Evolutionary conservation across 2,888 invertebrate genomes (phyloP).

Genomic region (Drosophila flavopinicola): DNA sequence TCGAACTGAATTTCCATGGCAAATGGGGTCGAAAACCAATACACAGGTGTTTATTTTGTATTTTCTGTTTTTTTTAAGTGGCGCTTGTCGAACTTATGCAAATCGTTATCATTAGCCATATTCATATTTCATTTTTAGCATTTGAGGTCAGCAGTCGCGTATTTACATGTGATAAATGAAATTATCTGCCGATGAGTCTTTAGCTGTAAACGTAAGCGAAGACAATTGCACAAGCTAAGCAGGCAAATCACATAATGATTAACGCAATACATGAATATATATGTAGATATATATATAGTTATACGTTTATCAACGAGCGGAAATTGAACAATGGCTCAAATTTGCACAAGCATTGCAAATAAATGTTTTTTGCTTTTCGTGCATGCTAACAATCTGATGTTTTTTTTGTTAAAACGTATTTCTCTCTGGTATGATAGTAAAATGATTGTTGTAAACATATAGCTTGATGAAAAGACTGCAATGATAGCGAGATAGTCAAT

Average conservation of each 20-base stretch:
- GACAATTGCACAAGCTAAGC: slow-evolving; percentile 16
- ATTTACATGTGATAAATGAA: slow-evolving; percentile 19
- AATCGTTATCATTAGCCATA: slow-evolving; percentile 50
- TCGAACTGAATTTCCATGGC: slow-evolving; percentile 27
- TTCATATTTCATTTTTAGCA: slow-evolving; percentile 27
- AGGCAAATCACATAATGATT: slow-evolving; percentile 7
- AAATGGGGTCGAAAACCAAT: slow-evolving; percentile 51
- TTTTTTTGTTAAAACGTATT: background rate
- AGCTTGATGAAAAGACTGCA: too few species aligned
- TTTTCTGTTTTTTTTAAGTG: slow-evolving; percentile 22
- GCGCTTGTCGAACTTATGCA: slow-evolving; percentile 48
- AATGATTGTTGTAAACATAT: too few species aligned
- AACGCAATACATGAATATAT: background rate
- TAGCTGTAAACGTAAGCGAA: background rate
- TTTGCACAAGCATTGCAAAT: slow-evolving; percentile 37
- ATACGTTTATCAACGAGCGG: slow-evolving; percentile 46
- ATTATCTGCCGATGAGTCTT: slow-evolving; percentile 21
- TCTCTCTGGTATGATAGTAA: background rate
- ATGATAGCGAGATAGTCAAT: too few species aligned
- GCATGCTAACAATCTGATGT: slow-evolving; percentile 6
- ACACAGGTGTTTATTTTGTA: too few species aligned
- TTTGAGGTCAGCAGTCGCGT: slow-evolving; percentile 43
- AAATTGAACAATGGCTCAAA: slow-evolving; percentile 33
- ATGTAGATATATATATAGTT: too few species aligned
- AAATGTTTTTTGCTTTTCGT: slow-evolving; percentile 17